These are phyloP conservation scores for Echinometra lucunter DNA, from an alignment of 53 echinoderm and acorn worm species.

Conservation along the genomic window DNA sequence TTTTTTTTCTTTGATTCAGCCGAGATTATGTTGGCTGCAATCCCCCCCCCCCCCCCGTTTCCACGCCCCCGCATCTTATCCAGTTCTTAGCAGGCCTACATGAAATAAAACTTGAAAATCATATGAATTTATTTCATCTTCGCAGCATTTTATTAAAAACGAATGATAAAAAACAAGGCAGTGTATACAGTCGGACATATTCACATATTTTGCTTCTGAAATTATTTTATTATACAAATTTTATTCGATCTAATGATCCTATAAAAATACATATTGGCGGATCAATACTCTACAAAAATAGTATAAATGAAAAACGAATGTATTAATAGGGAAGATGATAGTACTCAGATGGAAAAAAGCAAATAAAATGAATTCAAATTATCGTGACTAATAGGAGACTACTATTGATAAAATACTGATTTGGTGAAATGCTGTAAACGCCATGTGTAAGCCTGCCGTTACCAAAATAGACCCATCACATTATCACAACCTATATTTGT, in stretches of 20 bases:
- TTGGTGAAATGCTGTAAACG: background rate
- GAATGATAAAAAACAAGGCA: slow-evolving; percentile 29
- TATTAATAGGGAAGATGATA: background rate
- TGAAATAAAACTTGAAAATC: background rate
- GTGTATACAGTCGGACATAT: background rate
- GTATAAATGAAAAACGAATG: background rate
- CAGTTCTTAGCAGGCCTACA: background rate
- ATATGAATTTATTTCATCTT: background rate
- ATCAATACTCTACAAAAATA: background rate
- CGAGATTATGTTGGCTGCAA: too few species aligned
- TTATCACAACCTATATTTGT: background rate
- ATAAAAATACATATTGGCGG: background rate
- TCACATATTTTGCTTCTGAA: background rate
- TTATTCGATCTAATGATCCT: background rate
- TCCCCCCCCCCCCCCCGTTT: too few species aligned
- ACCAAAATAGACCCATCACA: background rate
- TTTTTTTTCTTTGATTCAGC: too few species aligned
- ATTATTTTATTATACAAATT: background rate
- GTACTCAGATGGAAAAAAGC: background rate
- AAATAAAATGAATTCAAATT: background rate
- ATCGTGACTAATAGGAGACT: background rate
- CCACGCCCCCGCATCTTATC: too few species aligned
- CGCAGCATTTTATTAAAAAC: slow-evolving; percentile 53
- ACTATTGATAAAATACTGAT: background rate
- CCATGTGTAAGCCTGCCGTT: background rate